Evolutionary conservation across 2,888 invertebrate genomes (phyloP).

Genomic region (Dynastes maya): DNA sequence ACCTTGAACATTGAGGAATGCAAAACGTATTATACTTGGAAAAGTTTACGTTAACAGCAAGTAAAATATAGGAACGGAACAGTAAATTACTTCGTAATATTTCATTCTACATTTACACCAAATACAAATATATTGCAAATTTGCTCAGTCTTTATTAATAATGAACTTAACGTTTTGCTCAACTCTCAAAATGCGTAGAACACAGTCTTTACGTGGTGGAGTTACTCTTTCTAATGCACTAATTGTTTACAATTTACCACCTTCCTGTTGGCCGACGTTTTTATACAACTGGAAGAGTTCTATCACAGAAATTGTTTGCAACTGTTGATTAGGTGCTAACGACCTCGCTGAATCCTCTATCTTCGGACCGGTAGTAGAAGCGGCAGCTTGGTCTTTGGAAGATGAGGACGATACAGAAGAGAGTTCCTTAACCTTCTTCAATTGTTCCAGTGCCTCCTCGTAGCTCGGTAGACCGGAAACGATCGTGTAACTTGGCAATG

Average conservation of each 20-base stretch:
- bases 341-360: slow-evolving; percentile 61
- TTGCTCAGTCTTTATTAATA: slow-evolving; percentile 22
- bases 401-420: slow-evolving; percentile 44
- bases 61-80: neutral
- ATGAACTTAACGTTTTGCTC: no score
- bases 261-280: slow-evolving; percentile 22
- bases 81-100: slow-evolving; percentile 20
- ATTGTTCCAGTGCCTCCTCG: slow-evolving; percentile 76
- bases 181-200: neutral
- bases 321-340: slow-evolving; percentile 60
- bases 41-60: neutral
- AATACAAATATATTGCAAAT: slow-evolving; percentile 1
- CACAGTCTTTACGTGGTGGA: no score
- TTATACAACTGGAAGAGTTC: slow-evolving; percentile 67
- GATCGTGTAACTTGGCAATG: slow-evolving; percentile 77
- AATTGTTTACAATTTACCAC: slow-evolving; percentile 32
- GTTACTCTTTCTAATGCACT: neutral
- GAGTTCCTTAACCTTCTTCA: slow-evolving; percentile 69
- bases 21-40: no score
- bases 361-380: slow-evolving; percentile 45
- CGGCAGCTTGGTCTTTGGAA: slow-evolving; percentile 48
- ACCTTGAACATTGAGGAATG: neutral
- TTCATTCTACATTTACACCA: neutral
- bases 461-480: slow-evolving; percentile 79
- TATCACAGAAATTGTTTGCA: slow-evolving; percentile 65